Evolutionary conservation across 2,113 vertebrate genomes (phyloP).

Genomic region (Cisticola juncidis): DNA sequence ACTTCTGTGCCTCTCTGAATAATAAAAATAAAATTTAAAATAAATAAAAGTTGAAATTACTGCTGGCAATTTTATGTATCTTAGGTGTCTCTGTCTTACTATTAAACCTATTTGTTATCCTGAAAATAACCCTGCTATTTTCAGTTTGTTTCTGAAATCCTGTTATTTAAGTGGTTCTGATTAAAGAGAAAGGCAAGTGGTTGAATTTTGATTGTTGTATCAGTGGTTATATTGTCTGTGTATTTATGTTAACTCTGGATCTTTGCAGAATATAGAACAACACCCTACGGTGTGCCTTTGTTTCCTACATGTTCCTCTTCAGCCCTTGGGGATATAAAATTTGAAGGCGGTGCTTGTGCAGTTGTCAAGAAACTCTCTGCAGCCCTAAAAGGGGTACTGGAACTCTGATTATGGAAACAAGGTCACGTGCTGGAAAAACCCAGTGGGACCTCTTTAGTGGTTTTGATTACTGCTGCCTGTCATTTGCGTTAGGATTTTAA

Average conservation of each 20-base stretch:
- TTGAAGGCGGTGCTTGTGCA: background rate
- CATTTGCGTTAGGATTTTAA: slow-evolving; percentile 14
- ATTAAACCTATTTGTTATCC: background rate
- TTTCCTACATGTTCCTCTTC: background rate
- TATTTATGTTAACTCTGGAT: background rate
- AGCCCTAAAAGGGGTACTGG: background rate
- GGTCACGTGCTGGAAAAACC: background rate
- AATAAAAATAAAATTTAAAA: background rate
- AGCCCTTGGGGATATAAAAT: background rate
- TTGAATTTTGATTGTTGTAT: background rate
- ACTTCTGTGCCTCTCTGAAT: background rate
- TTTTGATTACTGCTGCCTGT: slow-evolving; percentile 43
- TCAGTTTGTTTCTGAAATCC: background rate
- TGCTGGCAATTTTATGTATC: background rate
- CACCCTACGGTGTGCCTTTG: background rate
- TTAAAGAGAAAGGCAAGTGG: accelerated
- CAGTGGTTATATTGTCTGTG: background rate
- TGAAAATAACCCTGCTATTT: background rate
- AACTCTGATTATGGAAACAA: slow-evolving; percentile 34
- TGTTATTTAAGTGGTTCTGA: background rate
- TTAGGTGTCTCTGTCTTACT: background rate
- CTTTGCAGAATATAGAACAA: background rate
- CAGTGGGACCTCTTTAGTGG: slow-evolving; percentile 19
- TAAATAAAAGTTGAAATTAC: background rate
- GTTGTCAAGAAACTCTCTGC: slow-evolving; percentile 15